Evolutionary conservation across 1,140 invertebrate species (phyloP).

Genomic region (Dreissena rostriformis): DNA sequence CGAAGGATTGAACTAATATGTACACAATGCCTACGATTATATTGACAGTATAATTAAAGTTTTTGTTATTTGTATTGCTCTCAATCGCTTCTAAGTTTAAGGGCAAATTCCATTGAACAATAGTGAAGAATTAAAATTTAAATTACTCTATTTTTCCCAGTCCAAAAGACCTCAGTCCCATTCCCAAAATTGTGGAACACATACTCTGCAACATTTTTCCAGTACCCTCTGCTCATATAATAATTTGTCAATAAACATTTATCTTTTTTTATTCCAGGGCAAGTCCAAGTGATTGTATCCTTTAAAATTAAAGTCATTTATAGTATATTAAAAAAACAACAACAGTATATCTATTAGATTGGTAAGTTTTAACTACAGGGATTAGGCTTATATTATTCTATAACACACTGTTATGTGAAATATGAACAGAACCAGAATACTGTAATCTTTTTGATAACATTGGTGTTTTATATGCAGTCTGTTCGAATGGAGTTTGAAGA

Average conservation of each 20-base stretch:
- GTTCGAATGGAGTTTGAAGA: background rate
- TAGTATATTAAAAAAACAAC: background rate
- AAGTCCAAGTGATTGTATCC: constrained; percentile 74
- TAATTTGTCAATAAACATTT: constrained; percentile 6
- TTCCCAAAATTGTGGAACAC: constrained; percentile 7
- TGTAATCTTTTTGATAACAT: background rate
- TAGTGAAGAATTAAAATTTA: background rate
- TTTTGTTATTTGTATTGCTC: too few relatives aligned
- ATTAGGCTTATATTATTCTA: too few relatives aligned
- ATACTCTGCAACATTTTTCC: background rate
- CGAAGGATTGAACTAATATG: too few relatives aligned
- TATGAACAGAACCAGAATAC: background rate
- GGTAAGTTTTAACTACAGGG: background rate
- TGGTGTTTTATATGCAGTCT: background rate
- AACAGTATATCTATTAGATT: too few relatives aligned
- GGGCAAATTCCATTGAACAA: too few relatives aligned
- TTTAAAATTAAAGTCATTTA: constrained; percentile 41
- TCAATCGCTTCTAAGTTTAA: too few relatives aligned
- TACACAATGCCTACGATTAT: too few relatives aligned
- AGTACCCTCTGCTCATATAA: background rate
- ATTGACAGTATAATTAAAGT: too few relatives aligned
- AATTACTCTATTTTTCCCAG: background rate
- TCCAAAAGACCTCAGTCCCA: constrained; percentile 4
- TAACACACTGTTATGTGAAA: too few relatives aligned
- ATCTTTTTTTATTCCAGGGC: constrained; percentile 67